Evolutionary conservation across 2,888 invertebrate genomes (phyloP), one percentile per base, ranked within the genome.

Genomic region (Panopea generosa): DNA sequence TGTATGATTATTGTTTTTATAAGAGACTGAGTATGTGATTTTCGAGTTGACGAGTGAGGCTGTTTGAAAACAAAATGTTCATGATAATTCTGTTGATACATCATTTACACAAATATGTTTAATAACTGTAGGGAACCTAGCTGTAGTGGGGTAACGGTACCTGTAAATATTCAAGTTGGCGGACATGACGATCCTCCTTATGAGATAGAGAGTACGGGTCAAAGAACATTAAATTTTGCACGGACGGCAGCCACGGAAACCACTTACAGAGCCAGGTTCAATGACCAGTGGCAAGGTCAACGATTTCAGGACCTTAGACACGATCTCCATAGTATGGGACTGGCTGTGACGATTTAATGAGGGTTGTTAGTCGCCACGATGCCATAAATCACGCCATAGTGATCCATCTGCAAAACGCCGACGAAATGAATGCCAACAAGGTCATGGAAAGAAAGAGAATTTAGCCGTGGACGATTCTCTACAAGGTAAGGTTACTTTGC

Each of bases 241-340:
- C 2, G 14, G 4, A 16, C 63, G 1, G 43, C 24, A 1, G 63
- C 38, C n/a, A 53, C 22, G 1, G 63, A 52, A 40, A 50, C 4
- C 2, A 62, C 62, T 2, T 62, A 62, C 52, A 62, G 33, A 24
- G 52, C 52, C 33, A 9, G 29, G 16, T 62, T 50, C 33, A 47
- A 29, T 14, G 33, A 49, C 24, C 50, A 49, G 14, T 60, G 62
- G 62, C 50, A 33, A 33, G 62, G 50, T 18, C 4, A 20, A 33
- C 27, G 62, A 29, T n/a, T 62, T 18, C 18, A 2, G 11, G 38
- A 62, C 9, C 20, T 62, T 7, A 16, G 38, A 22, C 2, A 20
- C 6, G 11, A 33, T 29, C 50, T 62, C 9, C 38, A 62, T 16
- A 3, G 49, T 9, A 62, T 3, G 52, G 52, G 6, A 20, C 52